A percentile compares a stretch with the other conserved stretches of the same genome.
These are phyloP conservation scores for Tinea trinotella DNA, from an alignment of 2,888 invertebrate species.

Conservation along the genomic window DNA sequence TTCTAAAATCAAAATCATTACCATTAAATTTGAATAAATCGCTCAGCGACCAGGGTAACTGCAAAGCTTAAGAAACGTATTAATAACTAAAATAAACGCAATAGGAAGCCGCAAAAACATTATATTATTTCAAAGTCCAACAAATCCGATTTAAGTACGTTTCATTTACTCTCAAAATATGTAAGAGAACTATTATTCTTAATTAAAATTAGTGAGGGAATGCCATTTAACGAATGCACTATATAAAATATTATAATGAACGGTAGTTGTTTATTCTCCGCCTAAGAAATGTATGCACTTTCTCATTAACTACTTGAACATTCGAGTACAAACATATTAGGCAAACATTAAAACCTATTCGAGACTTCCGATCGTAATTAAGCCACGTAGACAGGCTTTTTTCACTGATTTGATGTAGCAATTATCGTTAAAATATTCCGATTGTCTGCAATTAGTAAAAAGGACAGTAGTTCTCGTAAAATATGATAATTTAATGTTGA, in stretches of 20 bases:
- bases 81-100: too few species aligned
- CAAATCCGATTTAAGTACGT: too few species aligned
- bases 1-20: too few species aligned
- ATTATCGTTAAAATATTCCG: constrained; percentile 4
- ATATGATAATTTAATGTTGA: neutral
- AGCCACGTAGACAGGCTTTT: constrained; percentile 35
- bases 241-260: constrained; percentile 1
- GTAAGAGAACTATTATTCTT: too few species aligned
- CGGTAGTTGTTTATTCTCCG: constrained; percentile 11
- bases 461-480: neutral
- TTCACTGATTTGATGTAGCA: neutral
- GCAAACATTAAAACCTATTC: constrained; percentile 51
- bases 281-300: constrained; percentile 11
- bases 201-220: neutral
- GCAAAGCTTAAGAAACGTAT: too few species aligned
- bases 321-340: constrained; percentile 48
- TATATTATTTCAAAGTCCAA: too few species aligned
- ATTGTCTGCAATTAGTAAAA: neutral
- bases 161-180: too few species aligned
- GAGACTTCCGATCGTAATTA: constrained; percentile 61
- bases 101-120: too few species aligned
- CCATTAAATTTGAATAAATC: too few species aligned
- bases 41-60: too few species aligned
- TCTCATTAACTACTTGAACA: constrained; percentile 15
- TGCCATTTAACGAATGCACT: neutral